Base-by-base conservation (phyloP, 2,113 vertebrate species). In the Elanus axillaris region DNA sequence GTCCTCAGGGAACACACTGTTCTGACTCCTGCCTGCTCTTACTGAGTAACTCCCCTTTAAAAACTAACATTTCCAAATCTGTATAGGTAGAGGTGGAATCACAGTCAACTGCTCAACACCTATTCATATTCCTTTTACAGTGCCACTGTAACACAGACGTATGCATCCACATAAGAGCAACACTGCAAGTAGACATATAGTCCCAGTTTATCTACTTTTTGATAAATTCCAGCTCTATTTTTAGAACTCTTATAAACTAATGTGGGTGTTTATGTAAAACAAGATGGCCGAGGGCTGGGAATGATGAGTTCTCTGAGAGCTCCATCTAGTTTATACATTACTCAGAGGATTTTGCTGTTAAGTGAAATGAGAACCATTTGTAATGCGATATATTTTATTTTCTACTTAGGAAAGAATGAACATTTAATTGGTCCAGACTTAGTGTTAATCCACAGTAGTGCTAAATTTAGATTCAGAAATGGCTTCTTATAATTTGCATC, bases 211-310 rank as follows among this genome's bases (percentile, higher is more conserved):
- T 55, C 47, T 56, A 47, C 32, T 69, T 89, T 73, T 90, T 88
- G 53, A 86, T 72, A 68, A 40, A 79, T 55, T 84, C 93, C 79
- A 62, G 72, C 27, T 86, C 64, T 97, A 95, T 95, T 97, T 92
- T 93, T 93, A 85, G 88, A 95, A 66, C 47, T 59, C 78, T 27
- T 83, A 69, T 95, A 96, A 97, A 97, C 82, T 48, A 53, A 66
- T 29, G 63, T 18, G 42, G 8, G 16, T 78, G 71, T 90, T 95
- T 91, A 86, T 78, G 69, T 93, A 93, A 95, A 95, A 55, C 20
- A 94, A 89, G 68, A 83, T 71, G 64, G 74, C 90, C 72, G 43
- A 95, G 59, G n/a, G 32, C 60, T 83, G 77, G 58, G 77, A 87
- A 47, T 66, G 45, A 81, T 58, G 79, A 88, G 43, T 34, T 84